Evolutionary conservation across 1,140 invertebrate species (phyloP), one percentile per base, ranked within the genome.

Genomic region (Polyergus mexicanus): DNA sequence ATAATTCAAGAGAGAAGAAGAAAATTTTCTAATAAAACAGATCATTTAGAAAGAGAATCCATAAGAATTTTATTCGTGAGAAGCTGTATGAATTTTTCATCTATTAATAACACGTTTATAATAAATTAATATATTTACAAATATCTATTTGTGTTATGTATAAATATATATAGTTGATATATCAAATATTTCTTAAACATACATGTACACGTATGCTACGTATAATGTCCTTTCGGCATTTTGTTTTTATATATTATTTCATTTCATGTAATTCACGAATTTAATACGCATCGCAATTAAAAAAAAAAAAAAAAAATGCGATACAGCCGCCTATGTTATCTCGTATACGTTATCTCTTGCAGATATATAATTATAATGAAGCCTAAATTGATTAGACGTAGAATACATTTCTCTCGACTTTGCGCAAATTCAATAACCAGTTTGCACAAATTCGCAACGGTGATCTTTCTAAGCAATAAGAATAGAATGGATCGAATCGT

Each of bases 371-470:
- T 80, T 69, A 54, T 69, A 69, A 32, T 28, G 22, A 68, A 35
- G 25, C 13, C 35, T 35, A n/a, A 35, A 32, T 25, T 54, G 76
- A 80, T 80, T 68, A 68, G 44, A 6, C 63, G n/a, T 38, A 41
- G 19, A 66, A 38, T 66, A 78, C 6, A 80, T 69, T 56, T 80
- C 58, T 47, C 75, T 47, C 32, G 7, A 38, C 63, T 80, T 78
- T 80, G 63, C 63, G 63, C 32, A 68, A 78, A 44, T 78, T 78
- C 32, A 80, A 44, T 69, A 80, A 80, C 44, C 63, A 80, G 63
- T 80, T 80, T 66, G n/a, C 41, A 54, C 28, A 78, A 78, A 62
- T 78, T 38, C 74, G 38, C 32, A 56, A 25, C n/a, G 7, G 41
- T 38, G 19, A 28, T 56, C 2, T 38, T 47, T 16, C n/a, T 25